phyloP scores from a whole-genome alignment of 2,113 vertebrate genomes.

The Prochilodus magdalenae region DNA sequence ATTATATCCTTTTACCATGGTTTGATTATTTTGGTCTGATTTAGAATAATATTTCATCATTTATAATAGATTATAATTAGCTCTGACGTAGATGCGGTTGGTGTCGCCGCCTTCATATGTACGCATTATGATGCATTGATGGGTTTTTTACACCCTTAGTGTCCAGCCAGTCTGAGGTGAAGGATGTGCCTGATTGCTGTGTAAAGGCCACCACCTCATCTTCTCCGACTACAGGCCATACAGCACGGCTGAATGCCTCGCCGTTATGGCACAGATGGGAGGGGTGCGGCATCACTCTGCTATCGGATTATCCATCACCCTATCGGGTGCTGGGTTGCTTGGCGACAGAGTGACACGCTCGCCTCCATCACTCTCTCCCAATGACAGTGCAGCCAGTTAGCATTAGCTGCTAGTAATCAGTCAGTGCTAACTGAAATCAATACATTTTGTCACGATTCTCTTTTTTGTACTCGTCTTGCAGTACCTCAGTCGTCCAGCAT shows the following conservation, averaged over 20 bases:
- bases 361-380: not conserved
- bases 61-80: too few species aligned
- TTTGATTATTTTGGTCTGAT: too few species aligned
- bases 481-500: not conserved
- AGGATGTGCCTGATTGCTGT: not conserved
- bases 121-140: not conserved
- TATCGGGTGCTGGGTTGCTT: not conserved
- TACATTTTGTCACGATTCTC: not conserved
- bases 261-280: not conserved
- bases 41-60: too few species aligned
- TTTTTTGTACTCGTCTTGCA: too few species aligned
- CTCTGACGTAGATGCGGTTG: too few species aligned
- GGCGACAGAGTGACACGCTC: not conserved
- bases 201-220: not conserved
- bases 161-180: not conserved
- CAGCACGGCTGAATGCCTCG: not conserved
- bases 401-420: not conserved
- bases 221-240: not conserved
- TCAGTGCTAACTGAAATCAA: not conserved
- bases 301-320: not conserved
- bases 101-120: not conserved
- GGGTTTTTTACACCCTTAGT: not conserved
- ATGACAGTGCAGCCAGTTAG: conserved; percentile 5
- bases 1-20: too few species aligned
- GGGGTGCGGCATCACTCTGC: not conserved